Percentiles rank a stretch among this genome's conserved stretches.
Conservation (phyloP, 2,888 invertebrate genomes). For the Empis livida region DNA sequence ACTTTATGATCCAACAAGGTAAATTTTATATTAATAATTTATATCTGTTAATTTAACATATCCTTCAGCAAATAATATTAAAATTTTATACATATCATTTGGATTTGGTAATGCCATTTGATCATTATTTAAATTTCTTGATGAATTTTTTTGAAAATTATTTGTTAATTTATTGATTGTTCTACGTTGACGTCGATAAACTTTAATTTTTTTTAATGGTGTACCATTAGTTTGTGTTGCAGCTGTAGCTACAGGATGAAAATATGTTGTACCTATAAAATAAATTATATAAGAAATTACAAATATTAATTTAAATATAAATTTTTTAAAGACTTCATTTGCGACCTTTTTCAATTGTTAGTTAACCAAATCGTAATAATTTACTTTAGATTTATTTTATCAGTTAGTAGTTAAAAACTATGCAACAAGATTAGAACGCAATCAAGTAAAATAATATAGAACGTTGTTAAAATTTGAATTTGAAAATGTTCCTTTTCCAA, state of each 20-base stretch:
- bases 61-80: constrained; percentile 36
- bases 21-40: constrained; percentile 6
- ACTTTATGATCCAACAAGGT: constrained; percentile 36
- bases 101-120: constrained; percentile 19
- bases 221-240: constrained; percentile 18
- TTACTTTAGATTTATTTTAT: too few species aligned
- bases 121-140: background rate
- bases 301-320: too few species aligned
- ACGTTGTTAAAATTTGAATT: too few species aligned
- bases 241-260: constrained; percentile 27
- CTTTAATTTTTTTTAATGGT: constrained; percentile 29
- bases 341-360: too few species aligned
- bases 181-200: constrained; percentile 25
- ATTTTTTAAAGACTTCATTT: too few species aligned
- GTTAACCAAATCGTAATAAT: too few species aligned
- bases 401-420: too few species aligned
- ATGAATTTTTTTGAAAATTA: constrained; percentile 5
- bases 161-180: background rate
- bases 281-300: too few species aligned
- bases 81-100: constrained; percentile 32
- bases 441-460: too few species aligned
- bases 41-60: constrained; percentile 23
- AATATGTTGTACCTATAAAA: constrained; percentile 30
- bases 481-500: too few species aligned
- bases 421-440: too few species aligned